phyloP scores from a whole-genome alignment of 2,113 vertebrate genomes.

The Cyanoliseus patagonus region DNA sequence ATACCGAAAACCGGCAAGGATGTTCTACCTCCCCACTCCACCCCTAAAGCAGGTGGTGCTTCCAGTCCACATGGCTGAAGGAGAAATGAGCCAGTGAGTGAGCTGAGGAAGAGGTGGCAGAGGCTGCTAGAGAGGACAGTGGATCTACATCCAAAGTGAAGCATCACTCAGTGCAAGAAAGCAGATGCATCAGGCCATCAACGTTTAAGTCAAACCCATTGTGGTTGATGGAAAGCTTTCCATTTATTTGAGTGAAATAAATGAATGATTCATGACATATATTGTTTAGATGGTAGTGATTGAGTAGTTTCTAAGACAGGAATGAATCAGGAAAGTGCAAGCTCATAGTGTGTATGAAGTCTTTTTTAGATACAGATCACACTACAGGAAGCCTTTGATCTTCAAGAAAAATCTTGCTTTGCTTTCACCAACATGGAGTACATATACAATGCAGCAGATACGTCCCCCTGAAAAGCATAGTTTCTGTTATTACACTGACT shows the following conservation, averaged over 20 bases:
- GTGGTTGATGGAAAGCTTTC: not conserved
- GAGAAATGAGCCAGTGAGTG: not conserved
- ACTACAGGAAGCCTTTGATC: constrained; percentile 25
- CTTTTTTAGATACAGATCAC: not conserved
- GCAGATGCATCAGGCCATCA: not conserved
- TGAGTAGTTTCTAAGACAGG: not conserved
- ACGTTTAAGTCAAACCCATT: not conserved
- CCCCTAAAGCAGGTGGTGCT: not conserved
- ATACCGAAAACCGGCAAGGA: not conserved
- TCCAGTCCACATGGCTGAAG: not conserved
- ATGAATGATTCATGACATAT: not conserved
- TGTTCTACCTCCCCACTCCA: not conserved
- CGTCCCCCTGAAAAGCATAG: not conserved
- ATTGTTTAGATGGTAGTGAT: not conserved
- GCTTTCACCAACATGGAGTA: not conserved
- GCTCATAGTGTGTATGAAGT: not conserved
- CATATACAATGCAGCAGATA: not conserved
- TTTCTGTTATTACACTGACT: not conserved
- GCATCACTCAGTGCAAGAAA: not conserved
- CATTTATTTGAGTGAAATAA: not conserved
- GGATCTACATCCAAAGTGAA: not conserved
- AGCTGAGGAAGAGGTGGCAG: not conserved
- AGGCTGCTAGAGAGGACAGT: not conserved
- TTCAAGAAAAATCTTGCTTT: not conserved
- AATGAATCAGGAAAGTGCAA: constrained; percentile 15